Evolutionary conservation across 2,113 vertebrate genomes (phyloP), one percentile per base, ranked within the genome.

Genomic region (Panthera uncia): DNA sequence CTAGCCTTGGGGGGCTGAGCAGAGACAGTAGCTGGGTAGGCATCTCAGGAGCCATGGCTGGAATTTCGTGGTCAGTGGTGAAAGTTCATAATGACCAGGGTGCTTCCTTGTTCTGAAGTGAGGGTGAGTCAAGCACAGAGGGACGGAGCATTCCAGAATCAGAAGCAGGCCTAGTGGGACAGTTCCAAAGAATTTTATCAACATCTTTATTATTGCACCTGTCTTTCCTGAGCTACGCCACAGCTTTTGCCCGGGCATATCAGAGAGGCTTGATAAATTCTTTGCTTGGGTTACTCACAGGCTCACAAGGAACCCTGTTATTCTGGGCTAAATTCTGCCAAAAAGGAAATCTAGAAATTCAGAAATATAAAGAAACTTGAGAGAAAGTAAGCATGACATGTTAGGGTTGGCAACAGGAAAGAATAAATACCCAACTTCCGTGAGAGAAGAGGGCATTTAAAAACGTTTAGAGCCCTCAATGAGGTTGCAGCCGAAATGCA

Each of bases 251-350:
- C 82, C 33, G 45, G 78, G 65, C 8, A 63, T 13, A 66, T 48
- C 33, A 19, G 48, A 50, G 38, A 21, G 61, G 36, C 50, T 66
- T 45, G 57, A 92, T 91, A 81, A 82, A 94, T 65, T 69, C 21
- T 86, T 82, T 68, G 10, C n/a, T 69, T 57, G 16, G 19, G 73
- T 89, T 91, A 82, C 50, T 71, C 33, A 69, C 16, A 92, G 48
- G 61, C 33, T 92, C 87, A 86, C 31, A 80, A 68, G 52, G 68
- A 61, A n/a, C 25, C 14, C 8, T 92, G 57, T 31, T 74, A 69
- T 55, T 81, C 19, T 89, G 57, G n/a, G 45, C 31, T 95, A 68
- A 80, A 78, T 95, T 96, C 52, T 90, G 80, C 52, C 83, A 69
- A 41, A 66, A 78, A 65, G 29, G 36, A 94, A 89, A 63, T 90